Percentiles rank a stretch among this genome's conserved stretches.
Evolutionary conservation across 2,888 invertebrate genomes (phyloP).

Genomic region (Drosophila fulvimacula): DNA sequence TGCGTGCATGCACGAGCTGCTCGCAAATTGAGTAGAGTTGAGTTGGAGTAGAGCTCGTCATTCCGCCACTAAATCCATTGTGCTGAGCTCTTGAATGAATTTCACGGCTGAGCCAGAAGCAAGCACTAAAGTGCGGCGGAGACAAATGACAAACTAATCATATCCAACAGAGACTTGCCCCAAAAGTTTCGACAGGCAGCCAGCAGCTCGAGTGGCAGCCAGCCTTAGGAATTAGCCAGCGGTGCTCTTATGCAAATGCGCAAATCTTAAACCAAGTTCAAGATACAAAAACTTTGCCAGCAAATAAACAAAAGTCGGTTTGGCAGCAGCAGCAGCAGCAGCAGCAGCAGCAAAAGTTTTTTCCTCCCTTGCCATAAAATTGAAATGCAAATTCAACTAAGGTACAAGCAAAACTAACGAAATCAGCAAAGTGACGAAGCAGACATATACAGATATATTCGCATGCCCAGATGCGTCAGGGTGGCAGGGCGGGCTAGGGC

Average conservation of each 20-base stretch:
- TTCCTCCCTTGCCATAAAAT: slow-evolving; percentile 61
- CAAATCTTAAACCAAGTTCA: slow-evolving; percentile 63
- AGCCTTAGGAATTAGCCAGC: slow-evolving; percentile 10
- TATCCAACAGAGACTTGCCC: slow-evolving; percentile 43
- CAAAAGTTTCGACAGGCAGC: slow-evolving; percentile 31
- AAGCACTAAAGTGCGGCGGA: background rate
- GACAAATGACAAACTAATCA: slow-evolving; percentile 54
- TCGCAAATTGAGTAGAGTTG: background rate
- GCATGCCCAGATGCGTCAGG: slow-evolving; percentile 13
- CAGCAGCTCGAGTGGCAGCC: slow-evolving; percentile 2
- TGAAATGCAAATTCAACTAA: slow-evolving; percentile 75
- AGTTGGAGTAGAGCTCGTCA: slow-evolving; percentile 7
- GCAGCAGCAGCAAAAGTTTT: slow-evolving; percentile 43
- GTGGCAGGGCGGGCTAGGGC: background rate
- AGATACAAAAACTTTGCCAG: slow-evolving; percentile 65
- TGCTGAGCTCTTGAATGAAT: background rate
- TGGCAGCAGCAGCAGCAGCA: slow-evolving; percentile 1
- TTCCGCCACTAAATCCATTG: background rate
- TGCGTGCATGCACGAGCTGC: slow-evolving; percentile 1
- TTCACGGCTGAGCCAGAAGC: slow-evolving; percentile 2
- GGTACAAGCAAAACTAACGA: slow-evolving; percentile 70
- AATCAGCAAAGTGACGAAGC: slow-evolving; percentile 42
- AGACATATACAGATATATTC: slow-evolving; percentile 28
- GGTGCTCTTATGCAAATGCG: slow-evolving; percentile 55
- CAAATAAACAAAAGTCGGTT: slow-evolving; percentile 68